Conservation (phyloP, 2,113 vertebrate genomes). For the Alces alces region DNA sequence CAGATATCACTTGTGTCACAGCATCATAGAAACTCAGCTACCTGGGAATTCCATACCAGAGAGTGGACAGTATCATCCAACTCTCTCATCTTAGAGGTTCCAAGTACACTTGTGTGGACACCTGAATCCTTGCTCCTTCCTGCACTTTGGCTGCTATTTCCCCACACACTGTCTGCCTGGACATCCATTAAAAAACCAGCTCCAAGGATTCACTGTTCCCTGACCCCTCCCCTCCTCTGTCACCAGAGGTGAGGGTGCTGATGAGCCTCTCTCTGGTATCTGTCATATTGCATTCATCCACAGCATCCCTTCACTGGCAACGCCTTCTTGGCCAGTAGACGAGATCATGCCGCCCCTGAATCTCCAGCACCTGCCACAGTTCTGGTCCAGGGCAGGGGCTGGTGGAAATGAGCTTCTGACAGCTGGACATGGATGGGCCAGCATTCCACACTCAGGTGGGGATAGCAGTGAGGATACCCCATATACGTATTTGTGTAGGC, state of each 20-base stretch:
- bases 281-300: not conserved
- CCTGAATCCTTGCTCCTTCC: not conserved
- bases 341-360: accelerated
- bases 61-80: not conserved
- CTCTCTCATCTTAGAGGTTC: not conserved
- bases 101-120: no score
- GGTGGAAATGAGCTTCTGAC: not conserved
- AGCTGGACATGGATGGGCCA: accelerated
- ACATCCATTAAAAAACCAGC: not conserved
- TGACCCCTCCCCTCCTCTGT: not conserved
- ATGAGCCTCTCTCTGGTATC: not conserved
- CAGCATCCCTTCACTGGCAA: not conserved
- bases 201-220: not conserved
- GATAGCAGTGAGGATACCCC: not conserved
- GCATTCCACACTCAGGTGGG: not conserved
- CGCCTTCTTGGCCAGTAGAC: not conserved
- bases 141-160: not conserved
- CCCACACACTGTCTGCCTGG: not conserved
- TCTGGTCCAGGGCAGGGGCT: not conserved
- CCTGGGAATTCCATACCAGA: not conserved
- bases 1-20: not conserved
- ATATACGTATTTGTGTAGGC: not conserved
- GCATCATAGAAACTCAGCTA: not conserved
- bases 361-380: not conserved
- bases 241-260: not conserved